Conservation (phyloP, 1,140 invertebrate genomes). For the Drosophila prosaltans region DNA sequence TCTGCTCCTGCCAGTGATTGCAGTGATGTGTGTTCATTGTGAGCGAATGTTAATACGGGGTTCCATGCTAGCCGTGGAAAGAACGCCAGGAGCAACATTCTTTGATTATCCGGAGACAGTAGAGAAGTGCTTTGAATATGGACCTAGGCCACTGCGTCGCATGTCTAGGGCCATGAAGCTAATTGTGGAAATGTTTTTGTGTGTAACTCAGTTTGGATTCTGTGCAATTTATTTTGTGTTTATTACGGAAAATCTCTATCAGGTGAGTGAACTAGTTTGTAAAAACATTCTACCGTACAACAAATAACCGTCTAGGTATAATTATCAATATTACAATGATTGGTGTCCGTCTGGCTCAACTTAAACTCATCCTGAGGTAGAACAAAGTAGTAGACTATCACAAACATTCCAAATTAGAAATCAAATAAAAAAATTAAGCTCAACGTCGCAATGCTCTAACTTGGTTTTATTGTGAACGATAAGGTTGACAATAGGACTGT, state of each 20-base stretch:
- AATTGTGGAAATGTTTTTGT: conserved; percentile 91
- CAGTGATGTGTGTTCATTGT: conserved; percentile 89
- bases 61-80: conserved; percentile 63
- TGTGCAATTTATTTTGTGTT: conserved; percentile 98
- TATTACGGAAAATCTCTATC: conserved; percentile 91
- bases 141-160: conserved; percentile 86
- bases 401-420: too few relatives aligned
- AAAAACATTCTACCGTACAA: background rate
- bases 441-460: background rate
- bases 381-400: too few relatives aligned
- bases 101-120: conserved; percentile 91
- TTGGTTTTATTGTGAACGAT: background rate
- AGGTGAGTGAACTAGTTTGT: conserved; percentile 83
- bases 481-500: too few relatives aligned
- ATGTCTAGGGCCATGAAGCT: conserved; percentile 86
- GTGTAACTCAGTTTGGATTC: conserved; percentile 97
- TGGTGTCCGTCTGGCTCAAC: too few relatives aligned
- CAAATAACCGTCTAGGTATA: too few relatives aligned
- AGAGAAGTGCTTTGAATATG: conserved; percentile 89
- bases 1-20: conserved; percentile 87
- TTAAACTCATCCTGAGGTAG: too few relatives aligned
- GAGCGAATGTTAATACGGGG: conserved; percentile 85
- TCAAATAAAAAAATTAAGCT: too few relatives aligned
- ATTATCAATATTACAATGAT: too few relatives aligned
- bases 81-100: conserved; percentile 71